Conservation (phyloP, 2,113 vertebrate genomes). For the Okapia johnstoni region DNA sequence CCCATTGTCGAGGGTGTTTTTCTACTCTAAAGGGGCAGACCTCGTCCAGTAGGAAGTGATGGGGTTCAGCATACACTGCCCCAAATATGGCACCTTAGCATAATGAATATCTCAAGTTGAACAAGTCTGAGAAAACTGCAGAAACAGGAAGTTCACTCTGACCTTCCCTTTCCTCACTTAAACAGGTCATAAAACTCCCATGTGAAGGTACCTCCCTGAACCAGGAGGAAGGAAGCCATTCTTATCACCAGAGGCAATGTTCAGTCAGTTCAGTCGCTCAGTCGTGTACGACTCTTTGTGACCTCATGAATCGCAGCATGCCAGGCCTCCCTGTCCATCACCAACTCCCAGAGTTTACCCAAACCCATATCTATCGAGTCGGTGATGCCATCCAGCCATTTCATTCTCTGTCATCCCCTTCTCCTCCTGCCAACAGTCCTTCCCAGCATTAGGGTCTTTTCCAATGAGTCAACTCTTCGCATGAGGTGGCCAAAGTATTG, state of each 20-base stretch:
- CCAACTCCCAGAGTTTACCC: no score
- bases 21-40: background rate
- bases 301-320: no score
- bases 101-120: background rate
- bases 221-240: background rate
- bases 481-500: no score
- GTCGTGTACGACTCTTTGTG: no score
- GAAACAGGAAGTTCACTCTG: background rate
- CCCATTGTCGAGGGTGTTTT: background rate
- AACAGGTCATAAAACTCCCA: background rate
- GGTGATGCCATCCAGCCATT: no score
- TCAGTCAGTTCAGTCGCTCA: no score
- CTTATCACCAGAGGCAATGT: background rate
- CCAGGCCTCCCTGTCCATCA: no score
- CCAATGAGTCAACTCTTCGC: no score
- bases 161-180: background rate
- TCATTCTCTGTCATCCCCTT: no score
- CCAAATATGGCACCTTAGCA: background rate
- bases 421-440: no score
- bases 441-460: no score
- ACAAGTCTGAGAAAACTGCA: background rate
- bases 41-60: background rate
- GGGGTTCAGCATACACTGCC: background rate
- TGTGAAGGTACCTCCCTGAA: background rate
- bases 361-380: no score